phyloP scores from a whole-genome alignment of 2,113 vertebrate species.

The Hemiprocne comata region DNA sequence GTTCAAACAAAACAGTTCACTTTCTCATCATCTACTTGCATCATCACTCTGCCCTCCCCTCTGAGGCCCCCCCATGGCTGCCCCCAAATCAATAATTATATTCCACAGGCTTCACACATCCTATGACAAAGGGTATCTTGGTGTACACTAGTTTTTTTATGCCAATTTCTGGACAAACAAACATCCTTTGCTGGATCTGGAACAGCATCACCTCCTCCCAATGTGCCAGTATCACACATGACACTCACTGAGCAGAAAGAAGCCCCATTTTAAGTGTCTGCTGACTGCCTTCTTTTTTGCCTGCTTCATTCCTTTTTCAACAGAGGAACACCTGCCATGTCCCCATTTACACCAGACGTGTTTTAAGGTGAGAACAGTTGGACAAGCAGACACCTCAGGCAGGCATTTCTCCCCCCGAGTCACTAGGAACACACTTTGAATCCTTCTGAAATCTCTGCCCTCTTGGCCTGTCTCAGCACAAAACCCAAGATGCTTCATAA shows the following conservation, averaged over 20 bases:
- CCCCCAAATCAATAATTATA: background rate
- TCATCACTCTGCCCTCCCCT: background rate
- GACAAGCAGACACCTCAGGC: background rate
- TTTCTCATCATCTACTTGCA: background rate
- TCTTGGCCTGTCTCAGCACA: background rate
- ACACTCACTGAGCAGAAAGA: background rate
- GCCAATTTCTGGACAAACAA: background rate
- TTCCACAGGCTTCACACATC: fast-evolving
- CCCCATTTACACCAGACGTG: background rate
- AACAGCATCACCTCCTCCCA: background rate
- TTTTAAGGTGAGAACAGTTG: background rate
- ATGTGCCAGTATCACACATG: fast-evolving
- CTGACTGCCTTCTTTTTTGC: background rate
- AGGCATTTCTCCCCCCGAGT: background rate
- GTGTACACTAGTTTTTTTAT: background rate
- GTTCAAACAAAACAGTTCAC: background rate
- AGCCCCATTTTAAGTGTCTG: background rate
- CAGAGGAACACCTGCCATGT: background rate
- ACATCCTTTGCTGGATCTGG: background rate
- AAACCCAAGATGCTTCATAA: background rate
- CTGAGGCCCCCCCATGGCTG: background rate
- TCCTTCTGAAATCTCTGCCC: background rate
- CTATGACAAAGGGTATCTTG: background rate
- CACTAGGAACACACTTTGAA: background rate
- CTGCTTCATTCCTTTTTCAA: background rate